A percentile compares a stretch with the other conserved stretches of the same genome.
These are phyloP conservation scores for Carterocephalus palaemon DNA, from an alignment of 2,888 invertebrate species.

Conservation along the genomic window DNA sequence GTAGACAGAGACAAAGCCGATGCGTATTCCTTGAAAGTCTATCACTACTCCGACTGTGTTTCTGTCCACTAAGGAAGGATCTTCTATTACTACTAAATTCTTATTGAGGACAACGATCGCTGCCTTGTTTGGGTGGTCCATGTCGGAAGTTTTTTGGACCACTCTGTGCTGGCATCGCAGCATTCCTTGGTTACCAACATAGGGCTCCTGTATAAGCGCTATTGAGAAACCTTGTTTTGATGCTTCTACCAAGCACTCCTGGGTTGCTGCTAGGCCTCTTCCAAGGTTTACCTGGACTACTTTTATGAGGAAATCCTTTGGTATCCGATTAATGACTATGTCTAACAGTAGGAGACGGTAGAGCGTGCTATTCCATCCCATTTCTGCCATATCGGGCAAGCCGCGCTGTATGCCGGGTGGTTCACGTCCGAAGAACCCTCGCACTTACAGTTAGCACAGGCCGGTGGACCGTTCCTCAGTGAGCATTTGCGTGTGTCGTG, in stretches of 20 bases:
- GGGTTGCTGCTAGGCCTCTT: no score
- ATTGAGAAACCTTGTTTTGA: neutral
- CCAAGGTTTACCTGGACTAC: conserved; percentile 8
- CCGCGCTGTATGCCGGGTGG: neutral
- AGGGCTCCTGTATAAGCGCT: conserved; percentile 20
- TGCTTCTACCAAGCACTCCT: conserved; percentile 6
- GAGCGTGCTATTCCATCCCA: neutral
- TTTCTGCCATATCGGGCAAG: neutral
- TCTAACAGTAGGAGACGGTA: neutral
- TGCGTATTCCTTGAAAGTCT: neutral
- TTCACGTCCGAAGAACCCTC: neutral
- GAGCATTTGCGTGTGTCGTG: conserved; percentile 5
- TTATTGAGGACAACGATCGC: neutral
- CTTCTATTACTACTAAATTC: neutral
- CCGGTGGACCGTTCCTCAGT: neutral
- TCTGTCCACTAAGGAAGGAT: neutral
- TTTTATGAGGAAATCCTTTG: neutral
- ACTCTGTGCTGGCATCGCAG: no score
- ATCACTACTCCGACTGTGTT: no score
- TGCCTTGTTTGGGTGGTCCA: neutral
- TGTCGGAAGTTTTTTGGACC: neutral
- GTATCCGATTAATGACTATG: neutral
- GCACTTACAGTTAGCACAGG: neutral
- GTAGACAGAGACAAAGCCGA: neutral
- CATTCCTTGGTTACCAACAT: no score